phyloP scores from a whole-genome alignment of 1,140 invertebrate species.

The Leptinotarsa texana region DNA sequence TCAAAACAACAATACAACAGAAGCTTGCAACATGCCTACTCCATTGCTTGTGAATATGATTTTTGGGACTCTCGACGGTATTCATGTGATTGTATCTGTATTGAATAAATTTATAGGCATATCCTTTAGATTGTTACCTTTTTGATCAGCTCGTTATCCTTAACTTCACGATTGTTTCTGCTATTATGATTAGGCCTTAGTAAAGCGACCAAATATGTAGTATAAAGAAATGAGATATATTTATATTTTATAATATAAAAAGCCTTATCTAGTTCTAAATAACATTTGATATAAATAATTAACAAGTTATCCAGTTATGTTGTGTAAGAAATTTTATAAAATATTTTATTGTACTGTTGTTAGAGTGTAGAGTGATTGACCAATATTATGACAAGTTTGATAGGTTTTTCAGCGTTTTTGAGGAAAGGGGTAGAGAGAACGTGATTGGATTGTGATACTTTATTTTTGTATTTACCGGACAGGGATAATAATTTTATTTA shows the following conservation, averaged over 20 bases:
- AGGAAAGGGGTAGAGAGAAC: slow-evolving; percentile 19
- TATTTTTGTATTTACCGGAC: slow-evolving; percentile 47
- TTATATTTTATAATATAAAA: slow-evolving; percentile 37
- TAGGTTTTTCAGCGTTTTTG: slow-evolving; percentile 22
- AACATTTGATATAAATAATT: slow-evolving; percentile 31
- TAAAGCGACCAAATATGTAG: slow-evolving; percentile 44
- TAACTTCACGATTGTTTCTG: slow-evolving; percentile 12
- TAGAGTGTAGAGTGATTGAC: slow-evolving; percentile 28
- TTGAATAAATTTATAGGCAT: neutral
- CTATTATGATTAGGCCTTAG: slow-evolving; percentile 28
- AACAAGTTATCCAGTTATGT: slow-evolving; percentile 30
- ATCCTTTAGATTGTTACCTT: neutral
- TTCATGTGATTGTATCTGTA: neutral
- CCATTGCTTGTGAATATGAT: neutral
- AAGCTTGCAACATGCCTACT: neutral
- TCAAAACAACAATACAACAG: no score
- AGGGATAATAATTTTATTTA: slow-evolving; percentile 45
- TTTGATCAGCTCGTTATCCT: slow-evolving; percentile 1
- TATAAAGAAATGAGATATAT: slow-evolving; percentile 25
- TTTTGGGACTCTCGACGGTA: neutral
- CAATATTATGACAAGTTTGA: slow-evolving; percentile 29
- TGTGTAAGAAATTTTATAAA: slow-evolving; percentile 38
- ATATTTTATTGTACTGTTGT: slow-evolving; percentile 31
- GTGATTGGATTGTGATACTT: slow-evolving; percentile 48
- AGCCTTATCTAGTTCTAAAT: slow-evolving; percentile 40